Evolutionary conservation across 1,140 invertebrate genomes (phyloP), one percentile per base, ranked within the genome.

Genomic region (Gryllus bimaculatus): DNA sequence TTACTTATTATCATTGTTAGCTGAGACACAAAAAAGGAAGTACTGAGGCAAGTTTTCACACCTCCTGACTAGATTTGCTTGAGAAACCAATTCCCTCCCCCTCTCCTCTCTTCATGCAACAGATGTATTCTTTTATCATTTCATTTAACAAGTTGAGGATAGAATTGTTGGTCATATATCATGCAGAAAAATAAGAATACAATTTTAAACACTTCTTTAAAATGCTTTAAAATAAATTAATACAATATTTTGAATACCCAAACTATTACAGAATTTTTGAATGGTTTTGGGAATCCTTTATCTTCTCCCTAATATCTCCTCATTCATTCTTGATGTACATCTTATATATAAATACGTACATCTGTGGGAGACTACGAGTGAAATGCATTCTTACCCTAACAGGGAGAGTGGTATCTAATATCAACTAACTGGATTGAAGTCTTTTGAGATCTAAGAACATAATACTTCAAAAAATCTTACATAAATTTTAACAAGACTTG

Each of bases 371-470:
- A 66, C 54, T 13, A 39, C 26, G 54, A 66, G 54, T 66, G 54
- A 66, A 66, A 66, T 66, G 54, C 54, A 13, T 66, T 66, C 54
- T 66, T 66, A 66, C 54, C 54, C 54, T 66, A 66, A 18, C 54
- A 66, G 54, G 54, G 54, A 66, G 18, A 66, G 54, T 66, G 54
- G 54, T 66, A 66, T 10, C 54, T 66, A 66, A 66, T 66, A 66
- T 66, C 54, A 66, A 66, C 54, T 66, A 66, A 66, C 54, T 66
- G 54, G 54, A 66, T 66, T 66, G 54, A 66, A 66, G 54, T 66
- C 26, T 39, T 47, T 66, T 78, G 77, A 78, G 77, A 78, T 78
- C 77, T 78, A 78, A 78, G 73, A 78, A 78, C 66, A 78, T 79
- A 79, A 79, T 79, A 79, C 79, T 79, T 79, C 26, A 21, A 76